Evolutionary conservation across 2,113 vertebrate species (phyloP).

Genomic region (Thunnus maccoyii): DNA sequence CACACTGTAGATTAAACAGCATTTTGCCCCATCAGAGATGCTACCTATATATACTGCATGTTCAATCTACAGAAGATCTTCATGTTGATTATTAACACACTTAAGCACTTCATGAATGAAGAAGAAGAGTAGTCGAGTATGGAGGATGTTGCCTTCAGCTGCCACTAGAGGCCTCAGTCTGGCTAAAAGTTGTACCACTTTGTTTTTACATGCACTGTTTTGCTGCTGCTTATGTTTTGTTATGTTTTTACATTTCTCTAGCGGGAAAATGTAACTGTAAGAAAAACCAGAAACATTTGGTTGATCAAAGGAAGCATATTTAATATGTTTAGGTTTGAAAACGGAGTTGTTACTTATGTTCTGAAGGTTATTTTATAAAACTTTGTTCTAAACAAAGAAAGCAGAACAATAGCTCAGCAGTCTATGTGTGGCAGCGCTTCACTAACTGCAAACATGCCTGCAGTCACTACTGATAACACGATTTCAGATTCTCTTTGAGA

Average conservation of each 20-base stretch:
- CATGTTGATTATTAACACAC: background rate
- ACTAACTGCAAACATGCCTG: conserved; percentile 69
- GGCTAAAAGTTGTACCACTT: conserved; percentile 41
- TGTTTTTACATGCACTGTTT: conserved; percentile 44
- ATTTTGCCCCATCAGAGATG: conserved; percentile 1
- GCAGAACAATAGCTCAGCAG: conserved; percentile 67
- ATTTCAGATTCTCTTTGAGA: conserved; percentile 85
- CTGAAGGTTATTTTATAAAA: conserved; percentile 76
- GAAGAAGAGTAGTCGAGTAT: conserved; percentile 1
- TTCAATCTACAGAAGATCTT: background rate
- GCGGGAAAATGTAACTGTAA: conserved; percentile 69
- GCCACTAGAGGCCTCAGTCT: conserved; percentile 62
- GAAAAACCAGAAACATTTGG: conserved; percentile 67
- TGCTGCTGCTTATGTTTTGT: conserved; percentile 59
- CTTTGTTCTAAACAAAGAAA: conserved; percentile 77
- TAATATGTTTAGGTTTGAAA: conserved; percentile 84
- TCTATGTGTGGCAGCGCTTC: conserved; percentile 30
- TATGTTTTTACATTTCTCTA: conserved; percentile 54
- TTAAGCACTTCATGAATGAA: background rate
- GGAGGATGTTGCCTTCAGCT: conserved; percentile 31
- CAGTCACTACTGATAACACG: conserved; percentile 70
- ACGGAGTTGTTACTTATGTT: conserved; percentile 71
- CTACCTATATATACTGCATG: background rate
- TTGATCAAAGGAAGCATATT: conserved; percentile 83
- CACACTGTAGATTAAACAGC: background rate